Base-by-base conservation (phyloP, 92 coral and sea anemone species). In the Epizoanthus illoricatus region DNA sequence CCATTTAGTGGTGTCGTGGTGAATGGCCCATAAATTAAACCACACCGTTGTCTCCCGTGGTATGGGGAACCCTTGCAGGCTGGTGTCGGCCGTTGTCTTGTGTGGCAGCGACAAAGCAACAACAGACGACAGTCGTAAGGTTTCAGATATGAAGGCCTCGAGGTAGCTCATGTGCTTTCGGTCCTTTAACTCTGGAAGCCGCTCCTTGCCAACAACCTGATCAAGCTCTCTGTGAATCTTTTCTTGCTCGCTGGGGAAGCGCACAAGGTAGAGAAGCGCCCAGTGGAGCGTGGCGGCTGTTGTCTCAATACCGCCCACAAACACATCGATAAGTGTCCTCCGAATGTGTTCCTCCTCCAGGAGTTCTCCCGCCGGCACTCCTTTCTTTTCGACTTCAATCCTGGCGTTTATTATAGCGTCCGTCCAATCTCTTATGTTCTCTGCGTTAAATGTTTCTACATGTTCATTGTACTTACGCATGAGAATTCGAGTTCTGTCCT, bases 261-360 rank as follows among this genome's bases (percentile, higher is more conserved):
- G 90, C 18, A 91, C 86, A 55, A 92, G 80, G 52, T 85, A 90
- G 74, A 85, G 52, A 12, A 92, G 21, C 5, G 92, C 94, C 97
- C 97, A 92, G 74, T 86, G 58, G 23, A 92, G 79, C 23, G 97
- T 88, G 58, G 87, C 89, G 6, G 94, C 90, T 40, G 92, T 90
- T 11, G 97, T 90, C 61, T 92, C 97, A 58, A 89, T 69, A 13
- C 93, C 97, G 8, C 92, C 97, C 3, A 89, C 84, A 73, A 92
- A 92, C 15, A 84, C 80, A 20, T 85, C 81, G 6, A 76, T 23
- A 21, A 86, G 56, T 18, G 86, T 84, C 49, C 85, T 85, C 18
- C 76, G 45, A 9, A 89, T 67, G 21, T 86, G 75, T 21, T 41
- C 24, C 42, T 65, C 54, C 24, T 89, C 88, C 7, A 59, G 60